These are phyloP conservation scores for Ips nitidus DNA, from an alignment of 1,140 invertebrate species.

Conservation along the genomic window DNA sequence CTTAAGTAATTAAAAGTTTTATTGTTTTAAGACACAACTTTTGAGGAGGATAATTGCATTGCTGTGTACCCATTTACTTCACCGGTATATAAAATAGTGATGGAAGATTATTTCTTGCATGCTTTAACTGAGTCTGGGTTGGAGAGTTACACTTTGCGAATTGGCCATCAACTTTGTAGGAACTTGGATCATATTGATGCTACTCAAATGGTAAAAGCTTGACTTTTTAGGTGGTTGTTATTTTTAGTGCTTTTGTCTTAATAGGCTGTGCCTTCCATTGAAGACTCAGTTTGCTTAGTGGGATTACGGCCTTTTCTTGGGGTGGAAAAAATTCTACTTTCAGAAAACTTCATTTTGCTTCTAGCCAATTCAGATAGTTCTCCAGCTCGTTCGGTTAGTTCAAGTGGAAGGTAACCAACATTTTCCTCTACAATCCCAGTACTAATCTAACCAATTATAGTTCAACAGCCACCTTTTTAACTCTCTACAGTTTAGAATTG, in stretches of 20 bases:
- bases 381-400: slow-evolving; percentile 51
- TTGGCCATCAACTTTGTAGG: slow-evolving; percentile 59
- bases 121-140: slow-evolving; percentile 75
- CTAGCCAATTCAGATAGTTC: slow-evolving; percentile 63
- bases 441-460: slow-evolving; percentile 28
- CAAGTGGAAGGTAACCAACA: slow-evolving; percentile 45
- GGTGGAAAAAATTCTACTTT: slow-evolving; percentile 65
- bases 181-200: slow-evolving; percentile 48
- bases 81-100: slow-evolving; percentile 63
- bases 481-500: slow-evolving; percentile 65
- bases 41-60: slow-evolving; percentile 47
- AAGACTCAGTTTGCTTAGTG: slow-evolving; percentile 70
- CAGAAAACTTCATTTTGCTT: slow-evolving; percentile 64
- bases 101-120: slow-evolving; percentile 71
- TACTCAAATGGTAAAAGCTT: slow-evolving; percentile 42
- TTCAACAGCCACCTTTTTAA: slow-evolving; percentile 58
- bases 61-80: slow-evolving; percentile 69
- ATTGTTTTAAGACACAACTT: slow-evolving; percentile 26
- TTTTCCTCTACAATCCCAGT: not conserved
- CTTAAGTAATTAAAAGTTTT: not conserved
- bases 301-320: slow-evolving; percentile 73
- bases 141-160: slow-evolving; percentile 74
- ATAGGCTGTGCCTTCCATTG: slow-evolving; percentile 60
- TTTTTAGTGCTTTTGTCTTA: not conserved
- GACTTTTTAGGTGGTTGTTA: not conserved